Evolutionary conservation across 64 coral and sea anemone genomes (phyloP).

Genomic region (Porites australiensis): DNA sequence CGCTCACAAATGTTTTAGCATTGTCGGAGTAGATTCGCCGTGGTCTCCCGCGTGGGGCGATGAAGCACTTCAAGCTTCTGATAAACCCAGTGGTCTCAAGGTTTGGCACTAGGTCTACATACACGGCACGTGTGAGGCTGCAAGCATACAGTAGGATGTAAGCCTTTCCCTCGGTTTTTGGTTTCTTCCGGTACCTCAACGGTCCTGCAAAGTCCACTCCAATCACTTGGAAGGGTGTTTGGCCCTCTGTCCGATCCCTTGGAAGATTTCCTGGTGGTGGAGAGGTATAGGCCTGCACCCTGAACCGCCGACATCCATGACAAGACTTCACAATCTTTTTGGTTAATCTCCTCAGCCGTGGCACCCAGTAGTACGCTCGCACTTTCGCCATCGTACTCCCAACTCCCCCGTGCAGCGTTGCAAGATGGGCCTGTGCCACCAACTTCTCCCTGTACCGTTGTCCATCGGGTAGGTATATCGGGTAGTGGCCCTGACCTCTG

Average conservation of each 20-base stretch:
- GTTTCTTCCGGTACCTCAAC: not conserved
- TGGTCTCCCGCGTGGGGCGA: too few species aligned
- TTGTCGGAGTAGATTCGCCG: too few species aligned
- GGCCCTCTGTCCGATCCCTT: conserved; percentile 17
- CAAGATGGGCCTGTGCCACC: conserved; percentile 16
- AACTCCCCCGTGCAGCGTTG: conserved; percentile 1
- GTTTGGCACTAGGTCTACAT: not conserved
- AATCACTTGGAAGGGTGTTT: conserved; percentile 25
- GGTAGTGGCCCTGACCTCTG: not conserved
- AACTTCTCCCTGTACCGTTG: conserved; percentile 38
- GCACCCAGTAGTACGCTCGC: not conserved
- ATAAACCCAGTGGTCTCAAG: too few species aligned
- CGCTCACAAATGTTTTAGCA: too few species aligned
- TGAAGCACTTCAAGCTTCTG: too few species aligned
- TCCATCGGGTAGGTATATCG: conserved; percentile 41
- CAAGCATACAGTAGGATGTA: conserved; percentile 38
- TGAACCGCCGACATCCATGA: conserved; percentile 42
- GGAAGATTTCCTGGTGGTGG: conserved; percentile 39
- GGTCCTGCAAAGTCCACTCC: conserved; percentile 51
- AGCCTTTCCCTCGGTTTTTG: not conserved
- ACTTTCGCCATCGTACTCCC: too few species aligned
- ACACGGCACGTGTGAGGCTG: conserved; percentile 21
- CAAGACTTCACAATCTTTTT: not conserved
- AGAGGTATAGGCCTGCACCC: conserved; percentile 6
- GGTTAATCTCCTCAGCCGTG: not conserved